Evolutionary conservation across 2,113 vertebrate genomes (phyloP).

Genomic region (Vidua macroura): DNA sequence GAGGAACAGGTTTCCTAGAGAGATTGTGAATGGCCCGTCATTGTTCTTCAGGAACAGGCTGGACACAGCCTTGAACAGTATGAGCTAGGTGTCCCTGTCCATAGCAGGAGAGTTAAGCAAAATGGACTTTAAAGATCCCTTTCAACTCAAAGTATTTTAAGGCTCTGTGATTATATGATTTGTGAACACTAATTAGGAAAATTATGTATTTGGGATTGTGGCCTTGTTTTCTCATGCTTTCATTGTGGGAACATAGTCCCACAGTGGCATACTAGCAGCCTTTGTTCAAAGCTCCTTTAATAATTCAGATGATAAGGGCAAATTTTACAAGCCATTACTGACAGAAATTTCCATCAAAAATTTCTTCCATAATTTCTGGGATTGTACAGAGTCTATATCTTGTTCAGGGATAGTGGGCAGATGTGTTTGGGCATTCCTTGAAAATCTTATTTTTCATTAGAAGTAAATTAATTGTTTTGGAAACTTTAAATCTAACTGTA

Average conservation of each 20-base stretch:
- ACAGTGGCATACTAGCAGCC: too few species aligned
- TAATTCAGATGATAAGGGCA: background rate
- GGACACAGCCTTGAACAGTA: fast-evolving
- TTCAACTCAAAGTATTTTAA: background rate
- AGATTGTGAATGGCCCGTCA: background rate
- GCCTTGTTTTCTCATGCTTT: background rate
- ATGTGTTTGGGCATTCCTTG: background rate
- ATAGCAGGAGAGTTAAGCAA: fast-evolving
- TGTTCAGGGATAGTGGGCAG: background rate
- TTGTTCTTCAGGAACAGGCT: fast-evolving
- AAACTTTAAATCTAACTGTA: background rate
- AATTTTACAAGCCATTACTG: background rate
- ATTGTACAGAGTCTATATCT: background rate
- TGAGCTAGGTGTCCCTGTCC: background rate
- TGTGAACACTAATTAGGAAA: background rate
- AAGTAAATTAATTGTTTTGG: background rate
- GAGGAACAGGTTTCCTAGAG: background rate
- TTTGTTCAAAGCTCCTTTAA: background rate
- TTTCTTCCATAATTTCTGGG: background rate
- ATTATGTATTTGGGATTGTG: background rate
- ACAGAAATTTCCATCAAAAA: background rate
- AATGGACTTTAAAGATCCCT: background rate
- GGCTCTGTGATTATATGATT: background rate
- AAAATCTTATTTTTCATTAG: background rate
- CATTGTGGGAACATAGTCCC: background rate